A percentile compares a stretch with the other conserved stretches of the same genome.
Evolutionary conservation across 2,797 vertebrate species (phyloP).

Genomic region (Pristis pectinata): DNA sequence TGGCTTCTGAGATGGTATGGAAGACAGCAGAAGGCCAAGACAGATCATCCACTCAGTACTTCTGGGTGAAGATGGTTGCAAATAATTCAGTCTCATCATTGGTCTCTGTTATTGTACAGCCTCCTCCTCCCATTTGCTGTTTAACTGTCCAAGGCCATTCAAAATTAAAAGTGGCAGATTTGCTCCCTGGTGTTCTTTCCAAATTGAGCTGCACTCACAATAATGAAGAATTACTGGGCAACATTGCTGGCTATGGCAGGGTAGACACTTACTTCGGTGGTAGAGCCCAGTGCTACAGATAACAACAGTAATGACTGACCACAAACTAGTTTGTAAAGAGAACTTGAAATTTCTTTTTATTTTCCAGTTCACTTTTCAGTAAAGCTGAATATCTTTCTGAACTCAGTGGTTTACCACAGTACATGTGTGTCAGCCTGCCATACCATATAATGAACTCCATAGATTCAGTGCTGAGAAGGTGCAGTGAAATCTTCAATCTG

Average conservation of each 20-base stretch:
- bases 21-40: no score
- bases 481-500: background rate
- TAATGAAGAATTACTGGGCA: background rate
- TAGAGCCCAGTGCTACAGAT: background rate
- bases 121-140: no score
- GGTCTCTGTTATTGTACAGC: no score
- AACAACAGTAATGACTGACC: background rate
- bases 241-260: no score
- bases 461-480: background rate
- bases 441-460: background rate
- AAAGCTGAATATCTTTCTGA: background rate
- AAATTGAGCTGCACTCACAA: background rate
- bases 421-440: background rate
- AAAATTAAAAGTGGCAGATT: background rate
- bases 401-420: background rate
- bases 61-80: no score
- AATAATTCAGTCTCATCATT: no score
- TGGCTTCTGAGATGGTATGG: no score
- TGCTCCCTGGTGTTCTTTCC: background rate
- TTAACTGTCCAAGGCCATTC: no score
- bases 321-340: background rate
- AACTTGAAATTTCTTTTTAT: background rate
- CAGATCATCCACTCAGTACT: no score
- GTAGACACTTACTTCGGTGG: background rate
- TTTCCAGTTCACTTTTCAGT: background rate